Conservation (phyloP, 2,888 invertebrate genomes). For the Trachelus troglodyta region DNA sequence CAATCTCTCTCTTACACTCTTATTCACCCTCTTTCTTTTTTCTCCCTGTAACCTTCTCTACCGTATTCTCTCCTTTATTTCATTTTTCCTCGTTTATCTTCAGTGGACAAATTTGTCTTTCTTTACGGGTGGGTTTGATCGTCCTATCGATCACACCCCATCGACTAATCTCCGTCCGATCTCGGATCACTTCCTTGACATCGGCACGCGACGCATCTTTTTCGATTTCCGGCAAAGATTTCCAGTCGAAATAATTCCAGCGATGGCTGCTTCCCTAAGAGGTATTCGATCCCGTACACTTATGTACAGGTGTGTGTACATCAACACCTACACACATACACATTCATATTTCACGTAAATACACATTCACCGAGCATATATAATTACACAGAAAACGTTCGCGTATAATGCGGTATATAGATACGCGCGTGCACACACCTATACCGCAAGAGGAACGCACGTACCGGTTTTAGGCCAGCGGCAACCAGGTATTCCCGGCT, state of each 20-base stretch:
- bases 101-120: conserved; percentile 19
- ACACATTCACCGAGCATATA: not conserved
- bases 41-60: not conserved
- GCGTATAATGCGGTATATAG: not conserved
- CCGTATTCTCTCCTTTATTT: not conserved
- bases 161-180: not conserved
- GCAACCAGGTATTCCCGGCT: conserved; percentile 55
- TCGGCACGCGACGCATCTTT: not conserved
- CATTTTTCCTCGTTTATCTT: not conserved
- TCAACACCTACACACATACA: not conserved
- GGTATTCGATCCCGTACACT: not conserved
- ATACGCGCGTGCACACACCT: not conserved
- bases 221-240: not conserved
- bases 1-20: conserved; percentile 8
- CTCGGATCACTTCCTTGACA: not conserved
- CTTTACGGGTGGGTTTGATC: not conserved
- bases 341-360: not conserved
- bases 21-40: not conserved
- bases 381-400: not conserved
- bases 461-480: conserved; percentile 56
- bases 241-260: not conserved
- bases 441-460: conserved; percentile 35
- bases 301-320: not conserved
- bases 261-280: not conserved
- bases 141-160: not conserved